phyloP scores from a whole-genome alignment of 2,888 invertebrate genomes.

The Didymodactylos carnosus region DNA sequence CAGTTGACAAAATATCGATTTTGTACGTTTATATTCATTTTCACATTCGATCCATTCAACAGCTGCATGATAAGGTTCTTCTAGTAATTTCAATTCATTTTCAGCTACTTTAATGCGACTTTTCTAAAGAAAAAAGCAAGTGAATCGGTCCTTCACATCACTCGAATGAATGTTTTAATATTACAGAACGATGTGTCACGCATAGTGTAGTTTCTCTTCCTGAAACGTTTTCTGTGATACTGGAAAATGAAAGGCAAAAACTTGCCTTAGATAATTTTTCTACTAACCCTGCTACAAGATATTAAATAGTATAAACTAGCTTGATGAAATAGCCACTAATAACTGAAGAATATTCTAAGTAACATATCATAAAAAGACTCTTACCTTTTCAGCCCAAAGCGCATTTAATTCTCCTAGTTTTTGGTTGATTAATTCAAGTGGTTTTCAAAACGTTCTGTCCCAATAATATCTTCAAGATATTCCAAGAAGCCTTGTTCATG shows the following conservation, averaged over 20 bases:
- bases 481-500: conserved; percentile 88
- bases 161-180: no score
- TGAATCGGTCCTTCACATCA: no score
- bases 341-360: conserved; percentile 20
- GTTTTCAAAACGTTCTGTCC: conserved; percentile 49
- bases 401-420: conserved; percentile 55
- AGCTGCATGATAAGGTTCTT: conserved; percentile 35
- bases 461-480: conserved; percentile 91
- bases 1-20: conserved; percentile 21
- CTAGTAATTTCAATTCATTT: conserved; percentile 35
- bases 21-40: conserved; percentile 50
- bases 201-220: no score
- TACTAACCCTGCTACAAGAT: no score
- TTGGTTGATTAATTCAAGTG: conserved; percentile 51
- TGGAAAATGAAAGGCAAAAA: no score
- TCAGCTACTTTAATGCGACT: conserved; percentile 54
- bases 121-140: conserved; percentile 36
- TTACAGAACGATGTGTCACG: no score
- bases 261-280: no score
- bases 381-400: conserved; percentile 49
- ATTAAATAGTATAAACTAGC: no score
- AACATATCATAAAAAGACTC: conserved; percentile 27
- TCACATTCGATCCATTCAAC: conserved; percentile 53
- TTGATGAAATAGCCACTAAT: no score
- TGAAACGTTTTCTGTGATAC: no score